Conservation (phyloP, 2,797 vertebrate species). For the Falco rusticolus region DNA sequence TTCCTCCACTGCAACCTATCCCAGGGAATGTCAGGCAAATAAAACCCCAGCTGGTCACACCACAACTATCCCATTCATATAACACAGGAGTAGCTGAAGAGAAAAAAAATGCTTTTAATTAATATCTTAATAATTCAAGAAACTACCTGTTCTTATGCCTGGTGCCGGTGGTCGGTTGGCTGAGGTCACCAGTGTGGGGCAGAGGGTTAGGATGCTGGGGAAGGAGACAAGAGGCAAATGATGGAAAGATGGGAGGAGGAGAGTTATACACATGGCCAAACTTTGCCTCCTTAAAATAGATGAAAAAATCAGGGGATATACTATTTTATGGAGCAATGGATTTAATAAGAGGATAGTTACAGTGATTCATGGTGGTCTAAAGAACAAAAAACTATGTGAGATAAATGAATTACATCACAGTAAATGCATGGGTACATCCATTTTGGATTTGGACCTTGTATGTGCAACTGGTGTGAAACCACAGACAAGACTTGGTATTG, state of each 20-base stretch:
- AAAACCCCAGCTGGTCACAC: not conserved
- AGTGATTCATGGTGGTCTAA: not conserved
- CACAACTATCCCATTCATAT: not conserved
- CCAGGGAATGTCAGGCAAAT: not conserved
- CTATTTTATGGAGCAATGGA: not conserved
- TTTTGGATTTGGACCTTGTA: not conserved
- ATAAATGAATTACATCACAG: not conserved
- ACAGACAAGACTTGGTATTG: not conserved
- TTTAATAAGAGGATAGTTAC: not conserved
- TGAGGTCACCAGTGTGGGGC: not conserved
- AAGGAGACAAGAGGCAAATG: not conserved
- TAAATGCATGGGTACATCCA: not conserved
- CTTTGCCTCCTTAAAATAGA: not conserved
- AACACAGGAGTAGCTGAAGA: not conserved
- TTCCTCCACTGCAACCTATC: not conserved
- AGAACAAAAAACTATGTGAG: not conserved
- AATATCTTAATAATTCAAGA: not conserved
- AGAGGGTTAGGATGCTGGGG: not conserved
- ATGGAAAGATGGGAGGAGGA: not conserved
- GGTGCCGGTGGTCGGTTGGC: not conserved
- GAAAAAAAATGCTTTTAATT: not conserved
- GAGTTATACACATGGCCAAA: not conserved
- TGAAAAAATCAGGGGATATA: not conserved
- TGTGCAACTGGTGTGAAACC: conserved; percentile 16
- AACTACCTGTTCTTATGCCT: not conserved